These are phyloP conservation scores for Astreopora myriophthalma DNA, from an alignment of 64 coral and sea anemone genomes.

Conservation along the genomic window DNA sequence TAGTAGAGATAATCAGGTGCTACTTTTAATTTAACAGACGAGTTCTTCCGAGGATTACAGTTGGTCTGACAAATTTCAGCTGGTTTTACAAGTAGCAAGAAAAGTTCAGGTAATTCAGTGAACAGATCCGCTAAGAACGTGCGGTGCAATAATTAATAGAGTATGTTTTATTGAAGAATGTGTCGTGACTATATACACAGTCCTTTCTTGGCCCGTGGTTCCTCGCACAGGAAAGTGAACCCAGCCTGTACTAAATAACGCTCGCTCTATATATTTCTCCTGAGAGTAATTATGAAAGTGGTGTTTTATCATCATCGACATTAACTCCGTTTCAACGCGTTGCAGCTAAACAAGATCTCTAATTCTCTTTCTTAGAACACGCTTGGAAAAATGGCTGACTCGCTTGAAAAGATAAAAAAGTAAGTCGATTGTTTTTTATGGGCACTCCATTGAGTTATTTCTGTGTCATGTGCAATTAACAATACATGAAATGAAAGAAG, in stretches of 20 bases:
- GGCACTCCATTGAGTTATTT: too few relatives aligned
- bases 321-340: too few relatives aligned
- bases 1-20: background rate
- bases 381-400: constrained; percentile 84
- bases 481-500: too few relatives aligned
- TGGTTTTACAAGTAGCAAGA: constrained; percentile 92
- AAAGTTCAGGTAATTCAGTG: constrained; percentile 73
- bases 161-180: too few relatives aligned
- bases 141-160: too few relatives aligned
- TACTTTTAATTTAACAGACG: background rate
- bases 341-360: background rate
- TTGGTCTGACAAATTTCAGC: constrained; percentile 90
- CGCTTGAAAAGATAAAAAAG: constrained; percentile 88
- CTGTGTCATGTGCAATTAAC: background rate
- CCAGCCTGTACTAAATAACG: too few relatives aligned
- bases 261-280: too few relatives aligned
- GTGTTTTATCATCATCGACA: background rate
- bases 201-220: too few relatives aligned
- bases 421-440: constrained; percentile 27
- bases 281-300: background rate
- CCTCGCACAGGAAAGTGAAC: too few relatives aligned
- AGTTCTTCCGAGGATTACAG: constrained; percentile 71
- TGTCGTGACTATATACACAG: too few relatives aligned
- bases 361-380: constrained; percentile 56
- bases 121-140: background rate